Conservation (phyloP, 1,140 invertebrate species). For the Leptinotarsa defecta region DNA sequence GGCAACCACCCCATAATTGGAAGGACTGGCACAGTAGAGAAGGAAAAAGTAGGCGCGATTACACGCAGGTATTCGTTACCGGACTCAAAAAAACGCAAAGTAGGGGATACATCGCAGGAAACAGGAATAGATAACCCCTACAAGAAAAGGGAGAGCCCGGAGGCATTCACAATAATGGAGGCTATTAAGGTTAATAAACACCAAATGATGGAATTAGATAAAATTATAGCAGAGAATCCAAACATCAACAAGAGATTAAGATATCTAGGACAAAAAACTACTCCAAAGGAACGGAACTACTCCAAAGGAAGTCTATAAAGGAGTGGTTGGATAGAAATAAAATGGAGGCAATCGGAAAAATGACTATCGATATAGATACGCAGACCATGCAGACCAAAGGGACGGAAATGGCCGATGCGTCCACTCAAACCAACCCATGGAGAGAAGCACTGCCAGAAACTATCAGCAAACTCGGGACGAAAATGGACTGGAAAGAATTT, state of each 20-base stretch:
- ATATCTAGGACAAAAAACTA: constrained; percentile 37
- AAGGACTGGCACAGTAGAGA: not conserved
- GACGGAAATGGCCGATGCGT: too few relatives aligned
- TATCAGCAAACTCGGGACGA: too few relatives aligned
- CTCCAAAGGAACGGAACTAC: constrained; percentile 48
- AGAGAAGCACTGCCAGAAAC: too few relatives aligned
- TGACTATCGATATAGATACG: not conserved
- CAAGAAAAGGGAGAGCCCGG: constrained; percentile 10
- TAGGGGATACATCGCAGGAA: constrained; percentile 22
- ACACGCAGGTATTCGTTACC: not conserved
- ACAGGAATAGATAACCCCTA: constrained; percentile 34
- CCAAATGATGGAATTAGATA: constrained; percentile 40
- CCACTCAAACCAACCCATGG: too few relatives aligned
- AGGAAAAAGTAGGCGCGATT: not conserved
- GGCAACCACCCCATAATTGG: not conserved
- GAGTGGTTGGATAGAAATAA: not conserved
- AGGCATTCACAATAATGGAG: not conserved
- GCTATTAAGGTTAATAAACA: constrained; percentile 49
- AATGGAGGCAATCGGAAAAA: not conserved
- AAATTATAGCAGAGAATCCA: not conserved
- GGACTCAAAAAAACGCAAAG: constrained; percentile 35
- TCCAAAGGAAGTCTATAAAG: constrained; percentile 31
- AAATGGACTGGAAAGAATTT: too few relatives aligned
- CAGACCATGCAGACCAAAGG: too few relatives aligned
- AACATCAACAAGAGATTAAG: constrained; percentile 35